Evolutionary conservation across 53 echinoderm and acorn worm species (phyloP), one percentile per base, ranked within the genome.

Genomic region (Astropecten irregularis): DNA sequence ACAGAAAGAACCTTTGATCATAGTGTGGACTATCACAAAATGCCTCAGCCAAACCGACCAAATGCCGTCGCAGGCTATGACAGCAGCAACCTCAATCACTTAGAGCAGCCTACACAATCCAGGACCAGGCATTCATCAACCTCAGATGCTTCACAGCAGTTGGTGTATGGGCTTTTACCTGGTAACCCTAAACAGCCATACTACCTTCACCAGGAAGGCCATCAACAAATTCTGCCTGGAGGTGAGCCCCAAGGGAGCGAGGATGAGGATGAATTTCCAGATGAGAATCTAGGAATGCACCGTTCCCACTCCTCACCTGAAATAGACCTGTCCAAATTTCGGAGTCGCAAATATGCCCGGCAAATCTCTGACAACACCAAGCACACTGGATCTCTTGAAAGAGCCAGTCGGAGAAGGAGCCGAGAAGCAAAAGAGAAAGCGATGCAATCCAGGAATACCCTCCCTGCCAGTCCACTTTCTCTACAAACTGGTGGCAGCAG

Each of bases 1-100:
- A 60, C 95, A 21, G 95, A 99, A 9, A 88, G 85, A 36, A 95
- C 88, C 19, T 99, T 99, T 86, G 92, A 99, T 68, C 99, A 99
- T 60, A 99, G 99, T 65, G 71, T 90, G 14, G 90, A 90, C 21
- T 63, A 44, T 30, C 27, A 85, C 6, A 85, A 85, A 70, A 48
- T 28, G 9, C 47, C 71, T 22, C 79, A 70, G 35, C 52, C 34
- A 15, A 71, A 44, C 16, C 72, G 73, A 64, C 85, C 82, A 56
- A 29, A 63, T 28, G 66, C 61, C 35, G 48, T 42, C 23, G 20
- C 19, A 16, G 47, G 61, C 22, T 40, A 39, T 55, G 68, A 6
- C 15, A 42, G 40, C 7, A 39, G 23, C 68, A 33, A 26, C 23
- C 19, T 69, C 7, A 76, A 77, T 2, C 28, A 60, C 59, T 10